These are phyloP conservation scores for Leucozona laternaria DNA, from an alignment of 2,888 invertebrate genomes.

Conservation along the genomic window DNA sequence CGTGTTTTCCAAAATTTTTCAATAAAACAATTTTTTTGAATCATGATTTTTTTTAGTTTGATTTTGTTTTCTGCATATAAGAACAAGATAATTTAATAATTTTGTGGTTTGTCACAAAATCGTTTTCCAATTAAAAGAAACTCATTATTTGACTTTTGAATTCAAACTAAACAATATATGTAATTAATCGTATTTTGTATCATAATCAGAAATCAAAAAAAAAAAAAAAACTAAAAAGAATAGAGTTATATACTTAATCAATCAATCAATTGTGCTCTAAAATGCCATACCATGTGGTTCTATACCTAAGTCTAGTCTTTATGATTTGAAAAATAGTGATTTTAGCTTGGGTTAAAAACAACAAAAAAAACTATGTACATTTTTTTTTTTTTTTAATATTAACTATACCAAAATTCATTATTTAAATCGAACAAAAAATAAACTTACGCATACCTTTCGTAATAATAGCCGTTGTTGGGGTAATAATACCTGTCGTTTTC, in stretches of 20 bases:
- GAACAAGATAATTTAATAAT: neutral
- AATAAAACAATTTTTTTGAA: conserved; percentile 9
- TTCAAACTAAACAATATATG: neutral
- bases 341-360: neutral
- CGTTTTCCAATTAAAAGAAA: conserved; percentile 1
- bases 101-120: conserved; percentile 42
- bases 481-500: conserved; percentile 79
- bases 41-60: conserved; percentile 2
- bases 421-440: conserved; percentile 33
- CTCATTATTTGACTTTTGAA: conserved; percentile 23
- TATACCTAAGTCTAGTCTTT: conserved; percentile 42
- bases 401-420: conserved; percentile 6
- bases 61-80: neutral
- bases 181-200: neutral
- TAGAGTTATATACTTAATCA: too few relatives aligned
- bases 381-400: neutral
- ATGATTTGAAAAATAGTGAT: conserved; percentile 28
- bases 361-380: neutral
- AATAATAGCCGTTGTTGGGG: conserved; percentile 63
- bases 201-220: neutral
- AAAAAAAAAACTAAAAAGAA: neutral
- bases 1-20: conserved; percentile 9
- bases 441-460: conserved; percentile 74
- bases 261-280: conserved; percentile 3
- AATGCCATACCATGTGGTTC: conserved; percentile 14